These are phyloP conservation scores for Gastrophysa polygoni DNA, from an alignment of 2,888 invertebrate genomes.

Conservation along the genomic window DNA sequence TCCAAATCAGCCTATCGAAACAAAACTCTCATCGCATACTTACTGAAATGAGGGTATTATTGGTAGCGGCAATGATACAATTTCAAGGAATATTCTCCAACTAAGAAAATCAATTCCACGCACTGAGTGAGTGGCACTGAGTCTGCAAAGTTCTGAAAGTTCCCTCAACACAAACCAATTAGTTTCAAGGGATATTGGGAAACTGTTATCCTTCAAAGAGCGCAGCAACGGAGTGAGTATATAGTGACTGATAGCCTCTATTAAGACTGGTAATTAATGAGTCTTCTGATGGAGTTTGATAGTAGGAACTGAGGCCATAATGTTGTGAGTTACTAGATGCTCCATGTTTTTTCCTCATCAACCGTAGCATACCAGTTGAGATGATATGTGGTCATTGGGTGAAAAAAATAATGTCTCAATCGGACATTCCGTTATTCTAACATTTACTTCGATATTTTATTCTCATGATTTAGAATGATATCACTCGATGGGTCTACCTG, in stretches of 20 bases:
- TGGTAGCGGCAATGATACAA: too few relatives aligned
- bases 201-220: conserved; percentile 13
- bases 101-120: background rate
- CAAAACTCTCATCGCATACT: too few relatives aligned
- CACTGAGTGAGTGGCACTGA: background rate
- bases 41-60: too few relatives aligned
- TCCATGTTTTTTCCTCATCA: background rate
- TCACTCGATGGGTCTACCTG: too few relatives aligned
- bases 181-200: conserved; percentile 13
- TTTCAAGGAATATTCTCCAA: background rate
- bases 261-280: conserved; percentile 11
- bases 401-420: too few relatives aligned
- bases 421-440: too few relatives aligned
- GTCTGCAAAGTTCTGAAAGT: conserved; percentile 2
- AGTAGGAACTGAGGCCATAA: conserved; percentile 7
- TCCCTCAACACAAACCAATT: conserved; percentile 13
- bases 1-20: too few relatives aligned
- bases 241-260: conserved; percentile 14
- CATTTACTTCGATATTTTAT: too few relatives aligned
- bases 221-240: background rate
- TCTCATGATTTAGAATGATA: too few relatives aligned
- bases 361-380: too few relatives aligned
- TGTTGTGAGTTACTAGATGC: background rate
- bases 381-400: too few relatives aligned
- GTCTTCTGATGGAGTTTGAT: conserved; percentile 12